Evolutionary conservation across 1,140 invertebrate species (phyloP), one percentile per base, ranked within the genome.

Genomic region (Drosophila nigrodunni): DNA sequence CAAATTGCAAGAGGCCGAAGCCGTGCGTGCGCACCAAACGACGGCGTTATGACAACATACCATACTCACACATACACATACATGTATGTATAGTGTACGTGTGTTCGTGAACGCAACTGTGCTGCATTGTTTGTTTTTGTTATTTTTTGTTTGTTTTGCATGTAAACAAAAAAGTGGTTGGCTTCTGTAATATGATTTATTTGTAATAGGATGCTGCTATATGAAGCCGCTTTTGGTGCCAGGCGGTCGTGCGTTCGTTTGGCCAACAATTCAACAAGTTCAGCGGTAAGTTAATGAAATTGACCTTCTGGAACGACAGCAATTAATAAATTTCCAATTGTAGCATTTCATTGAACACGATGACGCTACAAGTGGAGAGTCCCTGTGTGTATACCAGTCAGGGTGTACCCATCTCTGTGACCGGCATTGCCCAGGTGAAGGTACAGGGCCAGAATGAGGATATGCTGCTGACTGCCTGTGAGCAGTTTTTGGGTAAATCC

Each of bases 401-500:
- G 93, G 98, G 98, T 61, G 98, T 99, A 35, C 97, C 98, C 11
- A 98, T 99, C 92, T 98, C 98, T 41, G 98, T 99, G 9, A 99
- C 98, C 41, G 98, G 98, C 74, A 98, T 99, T 89, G 98, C 98
- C 55, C 98, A 98, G 95, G 98, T 99, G 0, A 99, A 99, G 94
- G 98, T 99, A 74, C 98, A 99, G 94, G 98, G 98, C 2, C 97
- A 98, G 93, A 99, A 99, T 93, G 96, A 98, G 91, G 97, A 99
- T 93, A 99, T 99, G 98, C 93, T 99, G 50, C 94, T 98, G 54
- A 97, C 98, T 7, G 98, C 98, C 1, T 99, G 98, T 93, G 98
- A 99, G 93, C 97, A 99, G 87, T 99, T 99, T 94, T 94, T 99
- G 30, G 98, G 98, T 21, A 99, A 99, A 94, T 93, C 94, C 1